Conservation (phyloP, 2,888 invertebrate genomes). For the Hesperia comma region DNA sequence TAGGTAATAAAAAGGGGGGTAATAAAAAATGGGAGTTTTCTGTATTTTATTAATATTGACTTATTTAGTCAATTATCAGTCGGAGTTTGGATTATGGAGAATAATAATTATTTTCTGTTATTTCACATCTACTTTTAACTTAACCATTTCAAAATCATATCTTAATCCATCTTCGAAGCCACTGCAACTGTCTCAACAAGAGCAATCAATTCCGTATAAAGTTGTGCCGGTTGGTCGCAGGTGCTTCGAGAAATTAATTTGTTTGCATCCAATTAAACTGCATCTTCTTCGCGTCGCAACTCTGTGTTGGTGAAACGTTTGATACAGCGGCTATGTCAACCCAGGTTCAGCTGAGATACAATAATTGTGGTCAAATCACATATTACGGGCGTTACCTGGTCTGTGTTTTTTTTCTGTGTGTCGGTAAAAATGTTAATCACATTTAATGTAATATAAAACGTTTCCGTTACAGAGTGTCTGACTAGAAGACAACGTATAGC, state of each 20-base stretch:
- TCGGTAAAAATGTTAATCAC: too few species aligned
- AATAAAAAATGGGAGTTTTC: too few species aligned
- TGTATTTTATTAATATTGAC: too few species aligned
- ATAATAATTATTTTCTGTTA: not conserved
- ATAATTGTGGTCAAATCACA: not conserved
- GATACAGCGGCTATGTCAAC: not conserved
- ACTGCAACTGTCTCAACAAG: slow-evolving; percentile 21
- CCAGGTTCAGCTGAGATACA: not conserved
- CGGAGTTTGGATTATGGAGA: too few species aligned
- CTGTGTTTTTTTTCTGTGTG: too few species aligned
- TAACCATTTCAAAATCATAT: not conserved
- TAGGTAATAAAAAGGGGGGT: too few species aligned
- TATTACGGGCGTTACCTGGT: too few species aligned
- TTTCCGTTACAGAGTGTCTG: too few species aligned
- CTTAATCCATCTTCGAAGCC: not conserved
- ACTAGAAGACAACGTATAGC: too few species aligned
- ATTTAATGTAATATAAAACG: too few species aligned
- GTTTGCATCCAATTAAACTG: slow-evolving; percentile 36
- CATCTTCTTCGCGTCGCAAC: slow-evolving; percentile 21
- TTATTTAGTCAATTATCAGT: too few species aligned
- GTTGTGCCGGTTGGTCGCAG: slow-evolving; percentile 29
- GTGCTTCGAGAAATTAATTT: slow-evolving; percentile 33
- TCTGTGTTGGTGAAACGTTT: not conserved
- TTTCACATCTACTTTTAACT: too few species aligned
- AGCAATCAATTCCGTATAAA: slow-evolving; percentile 29